Evolutionary conservation across 2,888 invertebrate species (phyloP), one percentile per base, ranked within the genome.

Genomic region (Dryococelus australis): DNA sequence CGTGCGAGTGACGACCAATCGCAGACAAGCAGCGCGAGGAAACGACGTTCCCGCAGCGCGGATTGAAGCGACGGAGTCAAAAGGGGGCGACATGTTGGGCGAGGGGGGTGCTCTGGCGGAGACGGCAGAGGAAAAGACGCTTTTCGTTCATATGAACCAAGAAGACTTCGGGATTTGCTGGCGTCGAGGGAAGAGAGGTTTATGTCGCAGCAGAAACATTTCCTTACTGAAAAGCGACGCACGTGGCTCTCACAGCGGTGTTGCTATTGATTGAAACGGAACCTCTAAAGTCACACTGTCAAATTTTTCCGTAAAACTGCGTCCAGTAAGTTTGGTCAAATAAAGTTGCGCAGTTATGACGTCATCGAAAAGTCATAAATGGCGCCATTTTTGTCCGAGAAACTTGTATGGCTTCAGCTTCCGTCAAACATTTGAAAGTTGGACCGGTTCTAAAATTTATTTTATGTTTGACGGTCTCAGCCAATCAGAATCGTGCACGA

Each of bases 81-180:
- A 65, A 65, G 65, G 65, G 65, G 65, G 2, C 8, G 8, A 6
- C 65, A 3, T n/a, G 20, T 8, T 2, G 10, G n/a, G 65, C 24
- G 65, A 65, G 65, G 65, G 65, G n/a, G 65, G 10, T 51, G 51
- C 13, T 65, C n/a, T 10, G 65, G 24, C 8, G 20, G 65, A 16
- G n/a, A 65, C 13, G 65, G 65, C 20, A 6, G 24, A n/a, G 24
- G 65, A 65, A 65, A 65, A 65, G 65, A 65, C 83, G 28, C 83
- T 28, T 83, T 24, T n/a, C 35, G 28, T 24, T 83, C 83, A 83
- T 83, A 83, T 28, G 35, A 83, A 8, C 83, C 43, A 83, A 83
- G 83, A 83, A 83, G 35, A 83, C 35, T 83, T 43, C 28, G 83
- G 83, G 83, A 83, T 83, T 83, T 83, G 24, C 43, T 1, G 27